Conservation (phyloP, 2,888 invertebrate species). For the Fragum sueziense region DNA sequence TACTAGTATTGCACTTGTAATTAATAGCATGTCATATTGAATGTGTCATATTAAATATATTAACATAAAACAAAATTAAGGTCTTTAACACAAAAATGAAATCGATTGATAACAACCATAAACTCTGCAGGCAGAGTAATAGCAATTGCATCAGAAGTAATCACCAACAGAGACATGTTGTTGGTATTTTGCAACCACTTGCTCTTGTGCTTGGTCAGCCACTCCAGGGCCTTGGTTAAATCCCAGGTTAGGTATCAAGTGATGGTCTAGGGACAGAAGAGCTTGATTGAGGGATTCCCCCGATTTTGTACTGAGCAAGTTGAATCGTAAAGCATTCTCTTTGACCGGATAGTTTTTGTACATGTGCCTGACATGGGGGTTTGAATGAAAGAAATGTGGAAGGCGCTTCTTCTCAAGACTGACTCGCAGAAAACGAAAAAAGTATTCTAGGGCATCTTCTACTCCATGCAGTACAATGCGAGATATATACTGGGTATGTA, state of each 20-base stretch:
- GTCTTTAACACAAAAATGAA: too few species aligned
- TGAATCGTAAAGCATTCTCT: conserved; percentile 18
- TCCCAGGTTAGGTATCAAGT: conserved; percentile 32
- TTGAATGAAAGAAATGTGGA: conserved; percentile 58
- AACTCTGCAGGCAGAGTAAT: too few species aligned
- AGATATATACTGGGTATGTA: conserved; percentile 30
- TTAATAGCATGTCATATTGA: too few species aligned
- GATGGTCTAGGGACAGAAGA: conserved; percentile 33
- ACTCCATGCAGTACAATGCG: conserved; percentile 22
- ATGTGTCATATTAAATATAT: too few species aligned
- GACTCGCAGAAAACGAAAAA: conserved; percentile 25
- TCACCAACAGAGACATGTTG: not conserved
- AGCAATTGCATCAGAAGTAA: conserved; percentile 6
- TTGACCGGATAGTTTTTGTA: conserved; percentile 19
- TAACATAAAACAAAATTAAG: too few species aligned
- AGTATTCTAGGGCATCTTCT: conserved; percentile 20
- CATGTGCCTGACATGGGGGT: conserved; percentile 33
- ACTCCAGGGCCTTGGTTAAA: not conserved
- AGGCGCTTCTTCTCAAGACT: conserved; percentile 29
- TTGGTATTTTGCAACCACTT: not conserved
- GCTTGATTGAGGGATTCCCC: conserved; percentile 45
- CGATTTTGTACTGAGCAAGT: conserved; percentile 38
- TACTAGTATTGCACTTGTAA: too few species aligned
- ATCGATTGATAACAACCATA: too few species aligned
- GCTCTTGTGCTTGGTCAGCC: not conserved